Conservation (phyloP, 2,797 vertebrate genomes). For the Notoglanidium macrostoma region DNA sequence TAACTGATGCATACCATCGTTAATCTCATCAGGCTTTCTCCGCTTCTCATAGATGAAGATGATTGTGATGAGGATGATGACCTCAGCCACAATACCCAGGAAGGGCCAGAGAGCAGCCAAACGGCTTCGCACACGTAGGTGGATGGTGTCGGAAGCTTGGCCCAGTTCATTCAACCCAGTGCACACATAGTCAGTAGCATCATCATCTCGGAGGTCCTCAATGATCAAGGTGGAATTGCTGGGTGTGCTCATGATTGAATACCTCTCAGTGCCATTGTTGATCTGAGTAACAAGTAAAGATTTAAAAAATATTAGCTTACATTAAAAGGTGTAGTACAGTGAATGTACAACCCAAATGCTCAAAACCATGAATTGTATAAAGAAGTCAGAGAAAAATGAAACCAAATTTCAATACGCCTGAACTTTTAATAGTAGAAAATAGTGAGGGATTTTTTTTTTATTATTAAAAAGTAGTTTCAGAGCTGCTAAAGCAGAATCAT, state of each 20-base stretch:
- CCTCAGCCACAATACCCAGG: slow-evolving; percentile 94
- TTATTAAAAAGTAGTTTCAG: background rate
- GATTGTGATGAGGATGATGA: slow-evolving; percentile 90
- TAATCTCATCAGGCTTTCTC: slow-evolving; percentile 91
- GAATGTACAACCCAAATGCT: background rate
- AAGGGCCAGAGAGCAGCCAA: slow-evolving; percentile 96
- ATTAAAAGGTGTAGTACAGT: background rate
- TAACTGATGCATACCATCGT: slow-evolving; percentile 81
- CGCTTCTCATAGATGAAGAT: slow-evolving; percentile 99
- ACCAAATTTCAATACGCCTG: background rate
- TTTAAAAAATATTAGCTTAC: background rate
- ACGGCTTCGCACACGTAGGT: slow-evolving; percentile 87
- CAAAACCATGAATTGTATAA: background rate
- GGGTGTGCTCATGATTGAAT: slow-evolving; percentile 73
- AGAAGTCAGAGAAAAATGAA: background rate
- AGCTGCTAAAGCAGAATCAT: background rate
- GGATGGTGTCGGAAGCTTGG: slow-evolving; percentile 33
- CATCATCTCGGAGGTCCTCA: slow-evolving; percentile 69
- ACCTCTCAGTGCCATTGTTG: slow-evolving; percentile 74
- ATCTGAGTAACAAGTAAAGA: slow-evolving; percentile 64
- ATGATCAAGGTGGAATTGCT: slow-evolving; percentile 79
- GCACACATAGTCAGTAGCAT: slow-evolving; percentile 82
- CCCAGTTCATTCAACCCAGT: slow-evolving; percentile 68
- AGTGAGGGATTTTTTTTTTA: background rate
- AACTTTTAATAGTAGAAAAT: background rate